Percentiles rank a stretch among this genome's conserved stretches.
Conservation (phyloP, 2,113 vertebrate species). For the Pao palembangensis region DNA sequence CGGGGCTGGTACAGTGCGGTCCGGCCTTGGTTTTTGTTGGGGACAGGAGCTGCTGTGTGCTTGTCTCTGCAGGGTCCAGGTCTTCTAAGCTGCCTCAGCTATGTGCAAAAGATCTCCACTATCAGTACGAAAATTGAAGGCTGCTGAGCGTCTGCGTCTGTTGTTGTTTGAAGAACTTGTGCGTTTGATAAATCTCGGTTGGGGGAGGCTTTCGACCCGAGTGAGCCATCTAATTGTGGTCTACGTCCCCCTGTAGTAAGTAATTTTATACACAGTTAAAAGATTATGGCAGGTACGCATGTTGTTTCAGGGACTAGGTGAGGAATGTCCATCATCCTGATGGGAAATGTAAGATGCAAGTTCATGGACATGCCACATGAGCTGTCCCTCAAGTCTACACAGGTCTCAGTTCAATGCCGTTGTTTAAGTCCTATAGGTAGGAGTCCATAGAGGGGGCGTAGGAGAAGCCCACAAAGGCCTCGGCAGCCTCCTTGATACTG, state of each 20-base stretch:
- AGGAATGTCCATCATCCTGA: constrained; percentile 36
- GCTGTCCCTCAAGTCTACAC: constrained; percentile 37
- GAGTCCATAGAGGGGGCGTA: constrained; percentile 97
- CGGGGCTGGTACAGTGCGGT: constrained; percentile 7
- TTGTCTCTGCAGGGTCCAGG: constrained; percentile 50
- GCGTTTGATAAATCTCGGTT: constrained; percentile 24
- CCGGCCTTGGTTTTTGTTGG: constrained; percentile 19
- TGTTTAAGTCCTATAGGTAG: constrained; percentile 80
- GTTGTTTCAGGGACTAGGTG: constrained; percentile 12
- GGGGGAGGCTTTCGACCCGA: constrained; percentile 22
- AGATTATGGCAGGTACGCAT: constrained; percentile 27
- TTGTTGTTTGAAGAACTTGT: constrained; percentile 35
- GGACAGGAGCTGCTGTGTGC: constrained; percentile 35
- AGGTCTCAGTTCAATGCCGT: constrained; percentile 21
- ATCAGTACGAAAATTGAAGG: constrained; percentile 15
- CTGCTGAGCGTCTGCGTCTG: constrained; percentile 22
- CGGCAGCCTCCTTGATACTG: constrained; percentile 91
- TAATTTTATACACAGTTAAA: constrained; percentile 28
- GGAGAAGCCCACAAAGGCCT: constrained; percentile 95
- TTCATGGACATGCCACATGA: constrained; percentile 28
- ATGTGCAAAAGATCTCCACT: constrained; percentile 84
- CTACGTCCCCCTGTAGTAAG: constrained; percentile 24
- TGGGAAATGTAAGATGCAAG: constrained; percentile 53
- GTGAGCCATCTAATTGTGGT: constrained; percentile 9
- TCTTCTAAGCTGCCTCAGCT: constrained; percentile 83